These are phyloP conservation scores for Drosophila pachea DNA, from an alignment of 1,140 invertebrate genomes.

Conservation along the genomic window DNA sequence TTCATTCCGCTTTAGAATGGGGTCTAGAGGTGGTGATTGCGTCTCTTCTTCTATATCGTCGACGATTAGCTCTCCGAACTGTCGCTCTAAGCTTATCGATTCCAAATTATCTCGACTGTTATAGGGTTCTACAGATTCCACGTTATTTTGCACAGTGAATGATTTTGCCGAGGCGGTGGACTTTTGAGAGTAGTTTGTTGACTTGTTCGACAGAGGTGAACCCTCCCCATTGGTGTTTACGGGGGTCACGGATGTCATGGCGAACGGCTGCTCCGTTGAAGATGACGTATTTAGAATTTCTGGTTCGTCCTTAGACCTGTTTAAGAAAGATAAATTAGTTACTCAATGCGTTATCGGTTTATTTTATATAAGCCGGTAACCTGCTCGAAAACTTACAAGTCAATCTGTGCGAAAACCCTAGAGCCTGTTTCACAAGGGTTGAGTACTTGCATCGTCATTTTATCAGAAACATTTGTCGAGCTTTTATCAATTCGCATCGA, in stretches of 20 bases:
- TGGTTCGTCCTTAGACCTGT: conserved; percentile 7
- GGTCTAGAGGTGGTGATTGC: conserved; percentile 20
- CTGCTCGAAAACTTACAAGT: conserved; percentile 40
- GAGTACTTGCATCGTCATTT: conserved; percentile 35
- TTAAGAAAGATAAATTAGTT: background rate
- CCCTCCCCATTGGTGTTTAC: conserved; percentile 19
- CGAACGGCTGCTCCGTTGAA: background rate
- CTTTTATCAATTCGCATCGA: conserved; percentile 56
- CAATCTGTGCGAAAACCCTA: background rate
- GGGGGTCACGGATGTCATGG: background rate
- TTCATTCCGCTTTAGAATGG: conserved; percentile 49
- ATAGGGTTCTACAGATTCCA: background rate
- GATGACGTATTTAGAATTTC: background rate
- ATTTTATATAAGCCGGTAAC: no score
- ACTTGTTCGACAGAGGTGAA: conserved; percentile 62
- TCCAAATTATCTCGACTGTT: background rate
- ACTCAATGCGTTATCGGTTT: background rate
- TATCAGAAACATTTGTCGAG: conserved; percentile 29
- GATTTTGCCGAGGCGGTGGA: conserved; percentile 73
- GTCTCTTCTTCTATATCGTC: conserved; percentile 48
- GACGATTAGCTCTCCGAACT: conserved; percentile 49
- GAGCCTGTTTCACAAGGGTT: conserved; percentile 1
- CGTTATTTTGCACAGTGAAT: background rate
- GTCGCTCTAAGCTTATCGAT: conserved; percentile 24
- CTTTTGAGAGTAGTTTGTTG: conserved; percentile 69